Base-by-base conservation (phyloP, 1,140 invertebrate species). In the Propsilocerus akamusi region DNA sequence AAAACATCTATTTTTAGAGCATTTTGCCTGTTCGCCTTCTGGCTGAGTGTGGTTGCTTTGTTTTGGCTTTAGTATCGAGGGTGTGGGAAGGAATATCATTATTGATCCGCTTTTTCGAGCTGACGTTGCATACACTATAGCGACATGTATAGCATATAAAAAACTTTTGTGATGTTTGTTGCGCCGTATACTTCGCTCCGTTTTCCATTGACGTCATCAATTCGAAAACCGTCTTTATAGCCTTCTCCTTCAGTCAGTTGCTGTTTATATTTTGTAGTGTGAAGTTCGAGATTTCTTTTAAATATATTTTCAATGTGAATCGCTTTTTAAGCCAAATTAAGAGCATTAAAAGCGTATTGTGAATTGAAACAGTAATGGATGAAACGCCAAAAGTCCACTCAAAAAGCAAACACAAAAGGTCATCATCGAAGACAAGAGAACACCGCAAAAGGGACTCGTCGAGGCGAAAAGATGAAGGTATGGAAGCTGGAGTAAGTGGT, bases 151-250 rank as follows among this genome's bases (percentile, higher is more conserved):
- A 41, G 34, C 17, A 41, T 41, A 17, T 41, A 20, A 41, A 41
- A 41, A n/a, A n/a, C n/a, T n/a, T n/a, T n/a, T n/a, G n/a, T n/a
- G n/a, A 20, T 41, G 34, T 41, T 41, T 41, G 34, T 41, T 41
- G 34, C 34, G 34, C 34, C 34, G 34, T 41, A 41, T 20, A 41
- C 17, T 41, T 41, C 34, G n/a, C 34, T 41, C 34, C 34, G 17
- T 41, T 41, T n/a, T 41, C 34, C 14, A 41, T 41, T 41, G 34
- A 41, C 34, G 34, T 41, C 34, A 41, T 41, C 34, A 20, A 20
- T 41, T 41, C 22, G 5, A 20, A 8, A n/a, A 14, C 22, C 34
- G 4, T 30, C 28, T n/a, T 30, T 12, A 30, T 10, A n/a, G 14
- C 14, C 11, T 30, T 30, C 6, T 30, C 28, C 11, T n/a, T 30